Percentiles rank a stretch among this genome's conserved stretches.
These are phyloP conservation scores for Cathartes aura DNA, from an alignment of 2,113 vertebrate species.

Conservation along the genomic window DNA sequence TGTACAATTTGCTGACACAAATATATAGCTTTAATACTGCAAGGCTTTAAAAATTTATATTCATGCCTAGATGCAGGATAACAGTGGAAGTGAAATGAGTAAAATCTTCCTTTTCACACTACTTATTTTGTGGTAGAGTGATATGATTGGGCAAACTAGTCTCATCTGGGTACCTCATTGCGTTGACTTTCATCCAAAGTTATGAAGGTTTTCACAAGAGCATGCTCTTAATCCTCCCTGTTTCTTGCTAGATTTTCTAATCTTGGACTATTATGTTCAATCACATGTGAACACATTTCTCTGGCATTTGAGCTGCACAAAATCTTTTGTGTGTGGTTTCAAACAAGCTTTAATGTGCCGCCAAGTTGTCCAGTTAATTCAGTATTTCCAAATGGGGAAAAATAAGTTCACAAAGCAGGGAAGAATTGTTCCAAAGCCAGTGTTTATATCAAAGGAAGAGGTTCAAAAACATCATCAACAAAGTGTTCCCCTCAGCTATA, in stretches of 20 bases:
- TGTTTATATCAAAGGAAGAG: neutral
- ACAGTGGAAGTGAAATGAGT: neutral
- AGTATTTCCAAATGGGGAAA: conserved; percentile 2
- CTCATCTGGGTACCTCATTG: neutral
- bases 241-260: conserved; percentile 21
- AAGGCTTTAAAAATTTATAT: conserved; percentile 50
- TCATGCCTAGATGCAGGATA: neutral
- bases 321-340: conserved; percentile 26
- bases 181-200: neutral
- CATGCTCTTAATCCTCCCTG: neutral
- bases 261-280: conserved; percentile 11
- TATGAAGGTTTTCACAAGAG: conserved; percentile 3
- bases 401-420: neutral
- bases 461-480: neutral
- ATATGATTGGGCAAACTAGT: neutral
- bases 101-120: neutral
- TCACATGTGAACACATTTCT: conserved; percentile 3
- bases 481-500: neutral
- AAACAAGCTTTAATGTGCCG: neutral
- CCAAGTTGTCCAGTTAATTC: conserved; percentile 30
- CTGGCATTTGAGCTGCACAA: conserved; percentile 7
- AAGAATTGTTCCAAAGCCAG: neutral
- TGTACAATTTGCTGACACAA: conserved; percentile 28
- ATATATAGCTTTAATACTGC: conserved; percentile 41
- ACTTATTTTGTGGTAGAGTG: neutral